phyloP scores from a whole-genome alignment of 1,140 invertebrate genomes.

The Heliconius nattereri region DNA sequence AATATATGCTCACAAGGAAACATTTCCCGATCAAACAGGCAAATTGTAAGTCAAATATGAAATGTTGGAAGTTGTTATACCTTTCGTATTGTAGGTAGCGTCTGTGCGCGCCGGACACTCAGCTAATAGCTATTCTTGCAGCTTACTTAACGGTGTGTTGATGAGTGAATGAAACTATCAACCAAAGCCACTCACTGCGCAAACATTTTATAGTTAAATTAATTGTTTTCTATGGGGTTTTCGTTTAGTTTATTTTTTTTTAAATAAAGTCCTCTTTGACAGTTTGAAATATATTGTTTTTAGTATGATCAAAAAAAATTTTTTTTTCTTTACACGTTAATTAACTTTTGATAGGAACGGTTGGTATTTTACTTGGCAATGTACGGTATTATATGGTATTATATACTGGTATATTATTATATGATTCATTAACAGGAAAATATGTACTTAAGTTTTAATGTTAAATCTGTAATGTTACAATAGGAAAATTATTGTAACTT shows the following conservation, averaged over 20 bases:
- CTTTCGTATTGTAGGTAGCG: constrained; percentile 54
- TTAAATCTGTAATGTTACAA: neutral
- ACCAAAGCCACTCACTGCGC: constrained; percentile 50
- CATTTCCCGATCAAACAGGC: constrained; percentile 66
- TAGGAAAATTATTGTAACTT: neutral
- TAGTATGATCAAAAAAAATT: neutral
- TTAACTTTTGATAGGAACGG: too few relatives aligned
- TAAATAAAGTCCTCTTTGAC: neutral
- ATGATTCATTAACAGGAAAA: neutral
- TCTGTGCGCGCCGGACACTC: constrained; percentile 49
- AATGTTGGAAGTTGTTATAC: constrained; percentile 50
- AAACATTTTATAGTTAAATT: constrained; percentile 55
- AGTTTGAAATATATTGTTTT: neutral
- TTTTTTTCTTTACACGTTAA: too few relatives aligned
- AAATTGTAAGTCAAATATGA: constrained; percentile 74
- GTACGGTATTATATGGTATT: too few relatives aligned
- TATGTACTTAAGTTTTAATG: neutral
- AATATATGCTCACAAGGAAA: constrained; percentile 46
- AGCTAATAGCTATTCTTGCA: constrained; percentile 61
- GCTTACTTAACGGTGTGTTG: constrained; percentile 71
- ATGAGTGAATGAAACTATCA: constrained; percentile 68
- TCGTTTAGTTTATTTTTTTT: neutral
- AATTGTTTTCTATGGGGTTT: neutral
- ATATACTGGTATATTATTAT: neutral
- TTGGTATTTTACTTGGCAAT: too few relatives aligned